Conservation (phyloP, 2,113 vertebrate species). For the Dipodomys stephensi region DNA sequence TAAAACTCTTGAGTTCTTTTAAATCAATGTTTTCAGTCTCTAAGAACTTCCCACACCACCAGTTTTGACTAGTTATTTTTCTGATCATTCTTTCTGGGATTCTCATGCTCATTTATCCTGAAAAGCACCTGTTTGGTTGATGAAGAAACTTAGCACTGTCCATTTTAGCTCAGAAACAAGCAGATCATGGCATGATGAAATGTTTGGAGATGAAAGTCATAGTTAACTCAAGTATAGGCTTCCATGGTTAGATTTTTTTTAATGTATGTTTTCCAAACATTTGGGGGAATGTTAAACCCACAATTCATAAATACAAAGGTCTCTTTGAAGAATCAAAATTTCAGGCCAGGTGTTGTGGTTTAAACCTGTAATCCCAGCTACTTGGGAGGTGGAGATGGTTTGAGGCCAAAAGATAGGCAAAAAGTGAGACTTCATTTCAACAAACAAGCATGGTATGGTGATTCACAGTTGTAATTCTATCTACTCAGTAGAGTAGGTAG, state of each 20-base stretch:
- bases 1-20: conserved; percentile 67
- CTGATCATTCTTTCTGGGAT: not conserved
- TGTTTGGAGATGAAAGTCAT: not conserved
- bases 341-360: too few species aligned
- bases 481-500: too few species aligned
- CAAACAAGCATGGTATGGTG: too few species aligned
- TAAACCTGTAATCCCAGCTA: too few species aligned
- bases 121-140: conserved; percentile 2
- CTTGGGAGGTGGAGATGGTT: too few species aligned
- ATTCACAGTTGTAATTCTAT: too few species aligned
- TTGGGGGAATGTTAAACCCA: not conserved
- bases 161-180: conserved; percentile 45
- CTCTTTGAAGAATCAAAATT: conserved; percentile 14
- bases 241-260: not conserved
- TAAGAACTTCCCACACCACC: conserved; percentile 26
- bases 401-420: too few species aligned
- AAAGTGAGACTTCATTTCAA: too few species aligned
- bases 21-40: conserved; percentile 53
- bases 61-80: not conserved
- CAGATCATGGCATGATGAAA: not conserved
- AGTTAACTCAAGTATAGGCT: not conserved
- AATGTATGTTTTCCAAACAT: not conserved
- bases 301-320: not conserved
- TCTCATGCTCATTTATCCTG: conserved; percentile 4
- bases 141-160: conserved; percentile 2